Evolutionary conservation across 2,888 invertebrate genomes (phyloP), one percentile per base, ranked within the genome.

Genomic region (Callyntrura sp.): DNA sequence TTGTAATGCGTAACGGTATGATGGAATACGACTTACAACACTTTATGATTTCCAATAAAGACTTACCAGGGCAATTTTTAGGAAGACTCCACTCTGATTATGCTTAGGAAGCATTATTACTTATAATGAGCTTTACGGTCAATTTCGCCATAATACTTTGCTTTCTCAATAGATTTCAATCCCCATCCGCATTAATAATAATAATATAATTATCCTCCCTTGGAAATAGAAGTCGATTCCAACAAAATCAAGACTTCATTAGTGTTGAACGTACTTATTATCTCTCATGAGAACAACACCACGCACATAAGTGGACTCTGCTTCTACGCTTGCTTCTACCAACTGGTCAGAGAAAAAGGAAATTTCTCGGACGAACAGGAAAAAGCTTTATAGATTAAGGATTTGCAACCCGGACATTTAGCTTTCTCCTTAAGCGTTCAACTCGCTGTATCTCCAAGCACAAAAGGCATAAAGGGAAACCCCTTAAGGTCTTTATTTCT

Each of bases 61-160:
- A 35, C 35, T n/a, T n/a, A 35, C 6, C 35, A 35, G 6, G 6
- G 35, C 35, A 2, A 35, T 35, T 35, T n/a, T 35, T 35, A 35
- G 2, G 2, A 35, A 35, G 35, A 6, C 6, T 6, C 35, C 6
- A 4, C 35, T 35, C 35, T 4, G 2, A 83, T 48, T 83, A 43
- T 48, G 60, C 62, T 81, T 81, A 43, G 43, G 35, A 62, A 28
- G 68, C n/a, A 83, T 68, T 83, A 83, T 83, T 48, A 35, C 28
- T 43, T 68, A 45, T 68, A 83, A 83, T 83, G 65, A 65, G 86
- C 82, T 82, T 78, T 86, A 78, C 86, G 83, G 68, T 70, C 68
- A 70, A 35, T 70, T 35, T 35, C 35, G 35, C 35, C 35, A 35
- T 35, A 6, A 70, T 43, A 14, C 43, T 20, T 17, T 17, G 35